Conservation (phyloP, 2,888 invertebrate species). For the Protonemura montana region DNA sequence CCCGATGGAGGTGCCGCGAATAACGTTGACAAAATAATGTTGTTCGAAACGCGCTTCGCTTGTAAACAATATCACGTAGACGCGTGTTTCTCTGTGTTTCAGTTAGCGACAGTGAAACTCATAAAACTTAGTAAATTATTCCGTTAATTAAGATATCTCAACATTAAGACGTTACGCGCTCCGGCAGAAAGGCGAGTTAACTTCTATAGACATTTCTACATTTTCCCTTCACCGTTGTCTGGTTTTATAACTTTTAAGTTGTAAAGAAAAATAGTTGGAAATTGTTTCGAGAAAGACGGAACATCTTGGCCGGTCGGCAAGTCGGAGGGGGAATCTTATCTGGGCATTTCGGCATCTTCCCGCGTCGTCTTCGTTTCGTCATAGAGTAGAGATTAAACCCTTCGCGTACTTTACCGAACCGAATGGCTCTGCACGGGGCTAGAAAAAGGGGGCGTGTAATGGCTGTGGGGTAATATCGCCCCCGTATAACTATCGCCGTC, state of each 20-base stretch:
- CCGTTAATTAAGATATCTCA: slow-evolving; percentile 33
- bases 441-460: slow-evolving; percentile 14
- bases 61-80: neutral
- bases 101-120: slow-evolving; percentile 7
- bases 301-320: neutral
- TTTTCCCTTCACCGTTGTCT: slow-evolving; percentile 8
- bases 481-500: neutral
- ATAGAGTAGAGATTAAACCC: slow-evolving; percentile 26
- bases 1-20: neutral
- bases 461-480: slow-evolving; percentile 25
- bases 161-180: slow-evolving; percentile 19
- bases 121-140: slow-evolving; percentile 26
- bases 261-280: slow-evolving; percentile 22
- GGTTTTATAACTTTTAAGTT: slow-evolving; percentile 26
- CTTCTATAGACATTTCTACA: neutral
- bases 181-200: slow-evolving; percentile 17
- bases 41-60: neutral
- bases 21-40: neutral
- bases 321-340: slow-evolving; percentile 28
- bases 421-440: neutral
- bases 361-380: slow-evolving; percentile 21
- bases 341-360: slow-evolving; percentile 1
- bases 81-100: neutral
- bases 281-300: slow-evolving; percentile 12
- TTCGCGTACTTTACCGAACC: neutral